phyloP scores from a whole-genome alignment of 37 sponge, comb jelly and placozoan species.

The Tethya wilhelma region DNA sequence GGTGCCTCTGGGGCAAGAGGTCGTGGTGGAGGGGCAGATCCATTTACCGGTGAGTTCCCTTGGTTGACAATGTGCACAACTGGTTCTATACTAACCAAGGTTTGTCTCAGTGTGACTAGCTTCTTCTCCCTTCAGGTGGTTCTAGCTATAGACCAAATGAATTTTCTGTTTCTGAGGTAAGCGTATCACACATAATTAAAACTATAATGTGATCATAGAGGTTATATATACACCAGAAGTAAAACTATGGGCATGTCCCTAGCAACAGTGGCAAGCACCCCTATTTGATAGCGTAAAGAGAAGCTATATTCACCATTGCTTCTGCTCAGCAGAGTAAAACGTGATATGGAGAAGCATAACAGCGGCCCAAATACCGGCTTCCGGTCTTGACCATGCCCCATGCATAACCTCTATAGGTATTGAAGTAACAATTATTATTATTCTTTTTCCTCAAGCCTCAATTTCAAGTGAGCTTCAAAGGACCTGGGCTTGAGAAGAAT shows the following conservation, averaged over 20 bases:
- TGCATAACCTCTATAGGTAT: background rate
- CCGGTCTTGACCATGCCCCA: no score
- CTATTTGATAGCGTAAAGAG: background rate
- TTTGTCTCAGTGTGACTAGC: no score
- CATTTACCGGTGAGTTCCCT: constrained; percentile 52
- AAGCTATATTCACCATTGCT: no score
- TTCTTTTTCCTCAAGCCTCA: constrained; percentile 8
- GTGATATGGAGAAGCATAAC: no score
- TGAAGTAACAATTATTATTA: background rate
- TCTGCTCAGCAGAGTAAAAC: no score
- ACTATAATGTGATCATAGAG: background rate
- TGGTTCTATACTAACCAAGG: no score
- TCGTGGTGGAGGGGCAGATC: constrained; percentile 32
- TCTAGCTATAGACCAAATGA: constrained; percentile 38
- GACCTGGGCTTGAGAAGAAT: constrained; percentile 3
- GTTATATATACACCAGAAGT: no score
- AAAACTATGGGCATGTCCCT: no score
- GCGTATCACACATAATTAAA: no score
- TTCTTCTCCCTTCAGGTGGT: no score
- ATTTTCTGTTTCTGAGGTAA: constrained; percentile 7
- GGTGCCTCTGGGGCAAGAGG: background rate
- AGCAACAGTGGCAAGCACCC: background rate
- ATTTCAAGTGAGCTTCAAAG: constrained; percentile 35
- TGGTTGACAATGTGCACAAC: background rate
- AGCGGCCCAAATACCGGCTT: no score